Conservation (phyloP, 1,140 invertebrate genomes). For the Diuraphis noxia region DNA sequence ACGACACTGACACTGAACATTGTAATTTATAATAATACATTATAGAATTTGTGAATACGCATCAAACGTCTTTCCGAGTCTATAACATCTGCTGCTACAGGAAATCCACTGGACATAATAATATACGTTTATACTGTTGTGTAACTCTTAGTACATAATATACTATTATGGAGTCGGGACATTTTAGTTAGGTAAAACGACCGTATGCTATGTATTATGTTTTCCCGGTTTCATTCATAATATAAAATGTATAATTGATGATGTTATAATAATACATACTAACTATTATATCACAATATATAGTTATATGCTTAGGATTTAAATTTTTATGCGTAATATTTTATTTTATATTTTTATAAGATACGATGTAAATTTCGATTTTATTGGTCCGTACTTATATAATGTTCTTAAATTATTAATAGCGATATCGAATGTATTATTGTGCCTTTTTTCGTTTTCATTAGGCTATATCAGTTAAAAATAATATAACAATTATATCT, state of each 20-base stretch:
- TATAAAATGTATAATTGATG: background rate
- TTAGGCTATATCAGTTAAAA: background rate
- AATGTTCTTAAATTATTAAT: background rate
- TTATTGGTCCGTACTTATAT: background rate
- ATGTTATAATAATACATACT: background rate
- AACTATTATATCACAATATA: too few species aligned
- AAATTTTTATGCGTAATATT: too few species aligned
- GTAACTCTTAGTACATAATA: background rate
- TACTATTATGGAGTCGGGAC: background rate
- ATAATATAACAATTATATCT: background rate
- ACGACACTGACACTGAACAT: background rate
- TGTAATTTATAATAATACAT: background rate
- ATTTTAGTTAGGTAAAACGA: background rate
- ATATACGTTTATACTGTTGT: conserved; percentile 4
- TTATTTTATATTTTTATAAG: too few species aligned
- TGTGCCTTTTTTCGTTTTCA: background rate
- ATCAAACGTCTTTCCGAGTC: background rate
- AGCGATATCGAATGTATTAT: background rate
- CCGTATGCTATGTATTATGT: background rate
- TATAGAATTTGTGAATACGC: background rate
- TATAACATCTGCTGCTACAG: background rate
- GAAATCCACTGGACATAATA: background rate
- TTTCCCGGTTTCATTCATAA: background rate
- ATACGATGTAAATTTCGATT: background rate
- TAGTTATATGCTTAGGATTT: background rate